Percentiles rank a stretch among this genome's conserved stretches.
These are phyloP conservation scores for Drosophila ambigua DNA, from an alignment of 1,140 invertebrate genomes.

Conservation along the genomic window DNA sequence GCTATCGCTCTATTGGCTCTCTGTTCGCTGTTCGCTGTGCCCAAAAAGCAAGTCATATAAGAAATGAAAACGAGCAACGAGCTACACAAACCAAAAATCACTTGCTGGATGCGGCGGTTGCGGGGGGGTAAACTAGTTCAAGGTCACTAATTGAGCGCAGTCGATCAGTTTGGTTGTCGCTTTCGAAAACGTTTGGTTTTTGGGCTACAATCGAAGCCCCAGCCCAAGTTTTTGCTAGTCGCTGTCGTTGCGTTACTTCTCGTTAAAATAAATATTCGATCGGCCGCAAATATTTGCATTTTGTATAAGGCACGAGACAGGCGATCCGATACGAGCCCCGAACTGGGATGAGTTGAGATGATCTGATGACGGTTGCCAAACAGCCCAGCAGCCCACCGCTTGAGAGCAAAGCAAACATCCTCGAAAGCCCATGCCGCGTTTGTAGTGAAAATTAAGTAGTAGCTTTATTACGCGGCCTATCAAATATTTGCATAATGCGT, in stretches of 20 bases:
- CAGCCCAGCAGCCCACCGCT: neutral
- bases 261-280: conserved; percentile 62
- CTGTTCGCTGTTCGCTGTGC: neutral
- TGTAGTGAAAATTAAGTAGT: conserved; percentile 50
- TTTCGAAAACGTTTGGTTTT: conserved; percentile 43
- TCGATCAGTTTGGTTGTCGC: conserved; percentile 32
- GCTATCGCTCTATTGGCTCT: no score
- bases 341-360: neutral
- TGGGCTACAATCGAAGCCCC: conserved; percentile 4
- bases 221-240: conserved; percentile 61
- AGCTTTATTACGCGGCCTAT: conserved; percentile 64
- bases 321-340: neutral
- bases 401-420: conserved; percentile 48
- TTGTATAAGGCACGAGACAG: conserved; percentile 31
- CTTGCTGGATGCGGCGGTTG: conserved; percentile 22
- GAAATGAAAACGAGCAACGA: conserved; percentile 42
- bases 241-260: conserved; percentile 54
- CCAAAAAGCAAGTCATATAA: conserved; percentile 36
- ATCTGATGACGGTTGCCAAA: conserved; percentile 46
- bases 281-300: conserved; percentile 67
- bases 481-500: conserved; percentile 66
- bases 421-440: conserved; percentile 22
- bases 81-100: conserved; percentile 32
- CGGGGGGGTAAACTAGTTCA: conserved; percentile 70
- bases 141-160: conserved; percentile 74